Conservation (phyloP, 2,888 invertebrate genomes). For the Xestia rhomboidea region DNA sequence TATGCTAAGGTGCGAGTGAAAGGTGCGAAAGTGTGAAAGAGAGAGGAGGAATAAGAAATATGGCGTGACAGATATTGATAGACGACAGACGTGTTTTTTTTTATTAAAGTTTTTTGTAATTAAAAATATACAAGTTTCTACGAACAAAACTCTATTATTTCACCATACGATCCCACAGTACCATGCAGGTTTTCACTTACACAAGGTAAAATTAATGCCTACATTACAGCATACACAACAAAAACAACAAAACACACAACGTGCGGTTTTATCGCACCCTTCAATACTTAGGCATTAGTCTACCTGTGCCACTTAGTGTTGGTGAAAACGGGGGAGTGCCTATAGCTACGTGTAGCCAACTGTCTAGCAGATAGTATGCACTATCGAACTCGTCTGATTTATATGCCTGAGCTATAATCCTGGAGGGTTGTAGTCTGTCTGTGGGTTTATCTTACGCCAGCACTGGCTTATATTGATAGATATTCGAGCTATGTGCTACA, state of each 20-base stretch:
- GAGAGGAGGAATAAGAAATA: too few relatives aligned
- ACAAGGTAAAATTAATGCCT: not conserved
- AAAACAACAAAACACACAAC: not conserved
- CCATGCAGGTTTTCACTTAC: not conserved
- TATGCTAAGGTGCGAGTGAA: too few relatives aligned
- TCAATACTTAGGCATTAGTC: not conserved
- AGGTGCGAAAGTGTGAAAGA: too few relatives aligned
- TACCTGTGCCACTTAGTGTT: not conserved
- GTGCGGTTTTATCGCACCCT: not conserved
- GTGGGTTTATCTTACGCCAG: not conserved
- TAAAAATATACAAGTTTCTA: too few relatives aligned
- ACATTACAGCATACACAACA: too few relatives aligned
- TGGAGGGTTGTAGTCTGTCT: not conserved
- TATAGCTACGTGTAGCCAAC: not conserved
- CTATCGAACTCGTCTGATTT: not conserved
- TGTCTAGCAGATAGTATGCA: constrained; percentile 2
- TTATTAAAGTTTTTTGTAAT: too few relatives aligned
- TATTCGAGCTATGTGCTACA: constrained; percentile 2
- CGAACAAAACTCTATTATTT: too few relatives aligned
- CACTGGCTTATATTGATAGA: not conserved
- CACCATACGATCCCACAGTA: too few relatives aligned
- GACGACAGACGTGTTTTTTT: too few relatives aligned
- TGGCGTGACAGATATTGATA: too few relatives aligned
- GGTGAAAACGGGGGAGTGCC: too few relatives aligned
- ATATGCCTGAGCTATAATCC: not conserved